Base-by-base conservation (phyloP, 1,140 invertebrate species). In the Steinernema feltiae region DNA sequence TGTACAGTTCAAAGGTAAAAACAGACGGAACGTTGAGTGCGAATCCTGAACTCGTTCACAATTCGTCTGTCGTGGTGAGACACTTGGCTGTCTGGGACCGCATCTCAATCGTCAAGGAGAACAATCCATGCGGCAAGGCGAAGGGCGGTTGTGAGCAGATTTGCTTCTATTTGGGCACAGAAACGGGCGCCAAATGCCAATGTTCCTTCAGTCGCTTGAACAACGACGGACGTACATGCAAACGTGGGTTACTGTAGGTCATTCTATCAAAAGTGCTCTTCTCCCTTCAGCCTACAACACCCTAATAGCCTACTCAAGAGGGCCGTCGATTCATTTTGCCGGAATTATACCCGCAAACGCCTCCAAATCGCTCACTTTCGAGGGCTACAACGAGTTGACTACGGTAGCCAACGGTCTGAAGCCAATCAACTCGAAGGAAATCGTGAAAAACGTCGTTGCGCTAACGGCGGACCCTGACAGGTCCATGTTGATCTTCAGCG, bases 121-220 rank as follows among this genome's bases (percentile, higher is more conserved):
- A 80, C 12, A 92, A 92, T 87, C 88, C 90, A 0, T 94, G 93
- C 88, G 88, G 87, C 32, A 82, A 84, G 24, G 89, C 90, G 82
- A 93, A 93, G 87, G 93, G 92, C 3, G 91, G 90, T 1, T 95
- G 93, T 88, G 88, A 88, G 72, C 91, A 92, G 78, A 87, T 95
- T 27, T 95, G 93, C 85, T 88, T 94, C 15, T 63, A 63, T 27
- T 15, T 63, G 53, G 53, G 53, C 53, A 63, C 7, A 21, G 24
- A 63, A 21, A 21, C 7, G 53, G 53, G 53, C 7, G 15, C 53
- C 24, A 63, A 27, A 21, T 63, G 53, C 24, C 7, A 3, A 15
- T 63, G 53, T 21, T 15, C 53, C 15, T 63, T 63, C 53, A 63
- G 53, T 21, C 7, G 24, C 7, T 21, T 63, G 2, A 63, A 63